Evolutionary conservation across 2,797 vertebrate genomes (phyloP), one percentile per base, ranked within the genome.

Genomic region (Gallinago nigripennis): DNA sequence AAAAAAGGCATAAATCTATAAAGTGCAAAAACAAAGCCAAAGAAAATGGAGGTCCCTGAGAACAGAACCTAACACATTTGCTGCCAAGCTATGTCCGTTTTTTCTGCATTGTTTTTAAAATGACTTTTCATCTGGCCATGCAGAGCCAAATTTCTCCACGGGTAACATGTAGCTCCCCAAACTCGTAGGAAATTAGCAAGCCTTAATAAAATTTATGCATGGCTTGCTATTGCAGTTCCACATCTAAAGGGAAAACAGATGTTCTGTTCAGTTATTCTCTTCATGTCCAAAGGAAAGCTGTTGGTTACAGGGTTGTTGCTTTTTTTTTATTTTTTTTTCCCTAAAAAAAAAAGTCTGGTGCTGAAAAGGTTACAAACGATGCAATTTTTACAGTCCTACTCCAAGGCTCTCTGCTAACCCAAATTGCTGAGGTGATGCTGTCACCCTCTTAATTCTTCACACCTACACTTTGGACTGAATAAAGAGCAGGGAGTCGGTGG

Each of bases 231-330:
- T 94, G 94, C 91, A 87, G 85, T 72, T 94, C 69, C 78, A 84
- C 86, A 93, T 94, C 93, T 95, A 88, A 95, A 91, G 95, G 95
- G 95, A 96, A 95, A 97, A 96, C 97, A 97, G 96, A 97, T 96
- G 95, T 96, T 97, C 86, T 66, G 77, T 95, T 96, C 85, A 95
- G 95, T 92, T 94, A 95, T 95, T 94, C 84, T 90, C 93, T 88
- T 92, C 92, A 60, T 92, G 90, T 96, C 90, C 51, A 8, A 82
- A 71, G 33, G 37, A 95, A 94, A 90, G 68, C 92, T 95, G 86
- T 78, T 90, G 75, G 76, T 94, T 95, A 90, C 92, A 91, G 91
- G 25, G 16, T 11, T 41, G 50, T 28, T 35, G 27, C 53, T 45
- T 9, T 18, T 25, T 68, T 82, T 82, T 45, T 9, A 14, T 25